Evolutionary conservation across 1,140 invertebrate genomes (phyloP), one percentile per base, ranked within the genome.

Genomic region (Teleopsis dalmanni): DNA sequence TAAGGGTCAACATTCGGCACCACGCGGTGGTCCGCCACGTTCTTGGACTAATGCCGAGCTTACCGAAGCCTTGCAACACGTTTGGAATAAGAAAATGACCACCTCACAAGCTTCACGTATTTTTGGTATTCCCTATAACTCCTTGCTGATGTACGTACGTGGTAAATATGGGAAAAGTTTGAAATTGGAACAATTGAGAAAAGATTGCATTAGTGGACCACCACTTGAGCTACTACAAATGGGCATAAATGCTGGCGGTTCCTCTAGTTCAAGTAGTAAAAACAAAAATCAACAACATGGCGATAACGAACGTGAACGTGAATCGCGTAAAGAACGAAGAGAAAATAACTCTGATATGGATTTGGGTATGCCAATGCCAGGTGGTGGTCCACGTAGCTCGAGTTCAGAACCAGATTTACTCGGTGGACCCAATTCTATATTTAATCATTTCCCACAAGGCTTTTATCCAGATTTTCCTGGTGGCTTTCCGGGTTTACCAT

Each of bases 81-180:
- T 92, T 1, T 92, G 89, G 89, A 91, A 91, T 67, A 91, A 91
- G 61, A 91, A 90, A 62, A 91, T 92, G 87, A 92, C 89, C n/a
- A 92, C 89, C 2, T 91, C 87, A 51, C 89, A 92, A 70, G 89
- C 89, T 1, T 90, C 87, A 13, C 73, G 88, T 35, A 87, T 91
- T 57, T 92, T 90, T 65, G 88, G 88, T 6, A 93, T 92, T 41
- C 89, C 89, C 1, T 92, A 93, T 77, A 93, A 93, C 70, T 89
- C 87, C 18, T 72, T 93, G 2, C 75, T 92, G 13, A 91, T 91
- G 88, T 93, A 93, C 71, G 89, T 93, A 6, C 74, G 89, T n/a
- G 88, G 88, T 13, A 92, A 92, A 62, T 91, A 91, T 63, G 89
- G 89, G 2, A 92, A 92, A 65, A 89, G 87, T 56, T 72, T 91